Evolutionary conservation across 2,888 invertebrate genomes (phyloP).

Genomic region (Sacculina carcini): DNA sequence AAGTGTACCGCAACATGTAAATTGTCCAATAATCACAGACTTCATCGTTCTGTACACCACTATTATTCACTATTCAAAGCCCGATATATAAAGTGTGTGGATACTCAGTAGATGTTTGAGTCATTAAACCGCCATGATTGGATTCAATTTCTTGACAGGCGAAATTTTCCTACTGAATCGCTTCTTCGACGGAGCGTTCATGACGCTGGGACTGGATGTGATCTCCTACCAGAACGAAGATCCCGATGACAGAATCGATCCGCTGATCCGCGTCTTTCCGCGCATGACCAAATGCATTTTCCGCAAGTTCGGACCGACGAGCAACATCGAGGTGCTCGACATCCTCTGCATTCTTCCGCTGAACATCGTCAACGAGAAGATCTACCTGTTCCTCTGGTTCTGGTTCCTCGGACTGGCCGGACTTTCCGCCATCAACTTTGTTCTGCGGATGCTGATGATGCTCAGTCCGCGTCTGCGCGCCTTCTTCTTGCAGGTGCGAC

Average conservation of each 20-base stretch:
- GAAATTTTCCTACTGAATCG: slow-evolving; percentile 88
- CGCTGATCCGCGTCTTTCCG: slow-evolving; percentile 80
- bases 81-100: too few relatives aligned
- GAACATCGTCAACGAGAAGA: slow-evolving; percentile 86
- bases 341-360: slow-evolving; percentile 71
- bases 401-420: slow-evolving; percentile 73
- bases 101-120: too few relatives aligned
- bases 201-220: slow-evolving; percentile 71
- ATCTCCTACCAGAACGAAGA: slow-evolving; percentile 71
- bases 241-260: slow-evolving; percentile 70
- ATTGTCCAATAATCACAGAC: too few relatives aligned
- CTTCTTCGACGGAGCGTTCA: slow-evolving; percentile 81
- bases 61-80: too few relatives aligned
- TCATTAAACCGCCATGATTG: background rate
- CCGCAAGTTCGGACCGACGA: slow-evolving; percentile 73
- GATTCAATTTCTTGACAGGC: slow-evolving; percentile 39
- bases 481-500: slow-evolving; percentile 65
- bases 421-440: slow-evolving; percentile 52
- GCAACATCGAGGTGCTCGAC: slow-evolving; percentile 44
- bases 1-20: too few relatives aligned
- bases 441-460: slow-evolving; percentile 61
- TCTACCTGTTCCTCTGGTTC: slow-evolving; percentile 57
- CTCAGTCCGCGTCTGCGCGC: slow-evolving; percentile 67
- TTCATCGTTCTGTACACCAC: too few relatives aligned
- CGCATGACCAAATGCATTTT: slow-evolving; percentile 86